A percentile compares a stretch with the other conserved stretches of the same genome.
Conservation (phyloP, 2,797 vertebrate species). For the Sebastes trivittatus region DNA sequence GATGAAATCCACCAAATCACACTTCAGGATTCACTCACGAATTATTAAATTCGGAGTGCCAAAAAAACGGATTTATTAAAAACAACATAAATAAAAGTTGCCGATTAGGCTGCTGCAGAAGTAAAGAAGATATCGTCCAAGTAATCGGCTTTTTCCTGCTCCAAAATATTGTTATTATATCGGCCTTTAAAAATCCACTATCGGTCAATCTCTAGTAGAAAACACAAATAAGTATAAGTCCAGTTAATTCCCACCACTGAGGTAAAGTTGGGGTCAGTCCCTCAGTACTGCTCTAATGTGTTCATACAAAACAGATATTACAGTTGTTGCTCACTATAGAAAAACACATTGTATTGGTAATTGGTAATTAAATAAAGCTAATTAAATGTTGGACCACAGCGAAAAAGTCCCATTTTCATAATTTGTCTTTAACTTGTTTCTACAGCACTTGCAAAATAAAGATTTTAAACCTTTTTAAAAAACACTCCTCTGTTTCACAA, state of each 20-base stretch:
- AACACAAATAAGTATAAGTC: no score
- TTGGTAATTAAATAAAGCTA: neutral
- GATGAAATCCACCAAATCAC: no score
- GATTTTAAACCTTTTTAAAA: no score
- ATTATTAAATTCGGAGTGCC: no score
- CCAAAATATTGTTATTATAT: no score
- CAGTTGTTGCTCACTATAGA: neutral
- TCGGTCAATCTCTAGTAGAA: no score
- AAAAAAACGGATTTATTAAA: no score
- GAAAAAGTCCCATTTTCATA: neutral
- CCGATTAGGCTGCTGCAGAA: no score
- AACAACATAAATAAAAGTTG: rapidly evolving
- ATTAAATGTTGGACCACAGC: neutral
- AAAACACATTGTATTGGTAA: neutral
- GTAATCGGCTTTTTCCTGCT: rapidly evolving
- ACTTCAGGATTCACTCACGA: no score
- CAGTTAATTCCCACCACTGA: neutral
- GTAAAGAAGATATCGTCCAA: no score
- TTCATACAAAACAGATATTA: neutral
- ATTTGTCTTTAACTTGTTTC: neutral
- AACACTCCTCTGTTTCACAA: no score
- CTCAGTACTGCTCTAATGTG: neutral
- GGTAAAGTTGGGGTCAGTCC: neutral
- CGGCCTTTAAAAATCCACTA: no score
- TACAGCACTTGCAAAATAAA: neutral